Base-by-base conservation (phyloP, 2,113 vertebrate genomes). In the Thunnus maccoyii region DNA sequence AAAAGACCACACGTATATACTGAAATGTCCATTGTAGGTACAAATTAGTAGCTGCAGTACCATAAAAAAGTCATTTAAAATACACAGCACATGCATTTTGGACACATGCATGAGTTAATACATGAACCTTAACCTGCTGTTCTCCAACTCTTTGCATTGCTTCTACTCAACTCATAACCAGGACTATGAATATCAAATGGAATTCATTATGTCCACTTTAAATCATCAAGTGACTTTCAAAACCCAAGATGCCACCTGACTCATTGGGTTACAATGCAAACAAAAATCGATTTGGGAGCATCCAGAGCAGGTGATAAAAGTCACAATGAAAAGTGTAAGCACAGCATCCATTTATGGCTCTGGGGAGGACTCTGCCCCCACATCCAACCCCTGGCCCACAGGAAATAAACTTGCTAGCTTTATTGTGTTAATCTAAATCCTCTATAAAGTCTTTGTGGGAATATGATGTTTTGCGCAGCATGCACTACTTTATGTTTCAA, bases 201-300 rank as follows among this genome's bases (percentile, higher is more conserved):
- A 76, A 78, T 60, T 41, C 30, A 61, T 73, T 54, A 65, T 64
- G 63, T 82, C 55, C 12, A 25, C 48, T 62, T 84, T 68, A 79
- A 86, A 66, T 77, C 55, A 56, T 64, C 0, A 0, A 60, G 73
- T 65, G 67, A 72, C 58, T 78, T 77, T 67, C 20, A 30, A 47
- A 27, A 69, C 46, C 15, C 18, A 61, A 60, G n/a, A 62, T 0
- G 15, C 55, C 0, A 8, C 54, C 74, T 71, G 80, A 84, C 63
- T 90, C 83, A 78, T 47, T 77, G 70, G 80, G 69, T 86, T 84
- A 81, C 77, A 80, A 85, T 88, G 76, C 72, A 88, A 91, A 87
- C 70, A 89, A 64, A 88, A 89, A 88, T 84, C 16, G 2, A 90
- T 86, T 84, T 80, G 64, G 72, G 62, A 86, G 72, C 69, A 81